Evolutionary conservation across 2,888 invertebrate species (phyloP).

Genomic region (Diogma glabrata): DNA sequence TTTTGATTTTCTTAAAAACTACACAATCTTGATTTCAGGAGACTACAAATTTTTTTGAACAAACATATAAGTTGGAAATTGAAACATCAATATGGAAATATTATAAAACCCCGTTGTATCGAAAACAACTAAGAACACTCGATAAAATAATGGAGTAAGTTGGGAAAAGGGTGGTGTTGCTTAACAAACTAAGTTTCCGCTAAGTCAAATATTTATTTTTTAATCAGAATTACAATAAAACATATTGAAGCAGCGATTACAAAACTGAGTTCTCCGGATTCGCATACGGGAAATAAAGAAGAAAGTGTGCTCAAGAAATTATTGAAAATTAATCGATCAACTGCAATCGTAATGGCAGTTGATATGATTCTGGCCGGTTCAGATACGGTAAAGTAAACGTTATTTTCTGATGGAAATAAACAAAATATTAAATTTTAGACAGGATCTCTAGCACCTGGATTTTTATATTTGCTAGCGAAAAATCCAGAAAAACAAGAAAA

Average conservation of each 20-base stretch:
- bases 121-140: slow-evolving; percentile 22
- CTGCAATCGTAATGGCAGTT: slow-evolving; percentile 53
- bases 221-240: slow-evolving; percentile 23
- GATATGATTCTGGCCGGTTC: slow-evolving; percentile 60
- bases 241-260: slow-evolving; percentile 14
- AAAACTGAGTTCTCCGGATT: background rate
- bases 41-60: slow-evolving; percentile 13
- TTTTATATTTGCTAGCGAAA: slow-evolving; percentile 47
- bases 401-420: background rate
- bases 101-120: slow-evolving; percentile 27
- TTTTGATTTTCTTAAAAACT: background rate
- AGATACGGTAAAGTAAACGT: slow-evolving; percentile 49
- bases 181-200: too few species aligned
- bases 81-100: slow-evolving; percentile 29
- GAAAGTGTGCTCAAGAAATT: slow-evolving; percentile 52
- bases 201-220: too few species aligned
- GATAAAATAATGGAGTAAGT: slow-evolving; percentile 24
- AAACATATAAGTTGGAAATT: slow-evolving; percentile 24
- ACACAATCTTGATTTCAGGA: background rate
- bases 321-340: slow-evolving; percentile 45
- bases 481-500: slow-evolving; percentile 53
- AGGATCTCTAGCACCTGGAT: slow-evolving; percentile 35
- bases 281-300: slow-evolving; percentile 33
- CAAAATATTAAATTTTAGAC: slow-evolving; percentile 30
- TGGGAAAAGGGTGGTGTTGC: too few species aligned